phyloP scores from a whole-genome alignment of 2,797 vertebrate species.

The Rhinella marina region DNA sequence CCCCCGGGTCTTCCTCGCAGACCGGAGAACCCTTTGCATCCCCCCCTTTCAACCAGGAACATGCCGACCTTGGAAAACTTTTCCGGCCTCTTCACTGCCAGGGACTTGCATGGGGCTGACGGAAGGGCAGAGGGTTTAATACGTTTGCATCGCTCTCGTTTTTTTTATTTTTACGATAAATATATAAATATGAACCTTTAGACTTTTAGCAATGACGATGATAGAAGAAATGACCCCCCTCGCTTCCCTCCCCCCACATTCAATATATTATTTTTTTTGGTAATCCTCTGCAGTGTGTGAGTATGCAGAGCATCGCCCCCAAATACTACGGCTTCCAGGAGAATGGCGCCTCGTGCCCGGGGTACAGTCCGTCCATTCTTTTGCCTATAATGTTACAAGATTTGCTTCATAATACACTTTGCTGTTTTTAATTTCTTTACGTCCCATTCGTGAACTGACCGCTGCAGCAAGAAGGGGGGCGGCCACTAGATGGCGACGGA shows the following conservation, averaged over 20 bases:
- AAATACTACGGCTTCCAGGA: background rate
- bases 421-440: background rate
- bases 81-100: constrained; percentile 24
- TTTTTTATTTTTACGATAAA: constrained; percentile 49
- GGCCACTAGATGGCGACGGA: constrained; percentile 14
- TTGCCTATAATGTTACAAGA: constrained; percentile 7
- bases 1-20: constrained; percentile 18
- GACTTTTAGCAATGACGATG: constrained; percentile 57
- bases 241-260: background rate
- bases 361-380: background rate
- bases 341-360: background rate
- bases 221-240: constrained; percentile 15
- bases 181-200: constrained; percentile 59
- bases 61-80: constrained; percentile 5
- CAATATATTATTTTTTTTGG: background rate
- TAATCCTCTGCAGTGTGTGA: background rate
- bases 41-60: background rate
- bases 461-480: background rate
- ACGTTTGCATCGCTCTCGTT: constrained; percentile 23
- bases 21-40: background rate
- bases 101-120: constrained; percentile 18
- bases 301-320: background rate
- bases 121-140: constrained; percentile 19
- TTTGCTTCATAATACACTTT: background rate
- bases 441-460: background rate